These are phyloP conservation scores for Lamproptera curius DNA, from an alignment of 2,888 invertebrate genomes.

Conservation along the genomic window DNA sequence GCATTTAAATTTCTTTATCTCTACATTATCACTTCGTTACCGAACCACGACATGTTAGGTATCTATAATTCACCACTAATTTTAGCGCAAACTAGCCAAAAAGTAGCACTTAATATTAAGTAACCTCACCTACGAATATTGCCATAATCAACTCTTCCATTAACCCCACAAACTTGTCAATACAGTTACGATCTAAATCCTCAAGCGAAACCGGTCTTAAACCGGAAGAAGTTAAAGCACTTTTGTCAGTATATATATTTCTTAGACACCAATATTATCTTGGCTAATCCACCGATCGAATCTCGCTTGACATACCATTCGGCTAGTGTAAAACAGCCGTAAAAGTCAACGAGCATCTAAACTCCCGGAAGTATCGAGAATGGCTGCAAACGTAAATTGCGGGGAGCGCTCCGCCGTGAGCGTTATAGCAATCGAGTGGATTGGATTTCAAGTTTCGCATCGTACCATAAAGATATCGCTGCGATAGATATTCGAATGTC, in stretches of 20 bases:
- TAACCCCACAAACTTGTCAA: conserved; percentile 22
- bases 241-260: background rate
- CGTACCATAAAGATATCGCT: background rate
- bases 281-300: conserved; percentile 30
- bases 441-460: conserved; percentile 19
- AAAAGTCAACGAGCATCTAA: conserved; percentile 57
- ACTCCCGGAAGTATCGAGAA: conserved; percentile 32
- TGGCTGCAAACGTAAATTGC: conserved; percentile 37
- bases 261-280: conserved; percentile 25
- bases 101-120: conserved; percentile 36
- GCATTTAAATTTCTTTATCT: no score
- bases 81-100: conserved; percentile 21
- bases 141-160: conserved; percentile 52
- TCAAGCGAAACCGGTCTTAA: conserved; percentile 3
- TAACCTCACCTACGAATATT: conserved; percentile 49
- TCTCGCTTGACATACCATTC: conserved; percentile 33
- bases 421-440: conserved; percentile 34
- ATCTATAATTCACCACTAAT: no score
- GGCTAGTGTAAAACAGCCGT: conserved; percentile 56
- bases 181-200: background rate
- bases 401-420: conserved; percentile 36
- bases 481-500: no score
- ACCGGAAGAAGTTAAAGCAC: background rate
- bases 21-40: no score
- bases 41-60: no score